phyloP scores from a whole-genome alignment of 2,888 invertebrate genomes.

The Neuroscelio doddi region DNA sequence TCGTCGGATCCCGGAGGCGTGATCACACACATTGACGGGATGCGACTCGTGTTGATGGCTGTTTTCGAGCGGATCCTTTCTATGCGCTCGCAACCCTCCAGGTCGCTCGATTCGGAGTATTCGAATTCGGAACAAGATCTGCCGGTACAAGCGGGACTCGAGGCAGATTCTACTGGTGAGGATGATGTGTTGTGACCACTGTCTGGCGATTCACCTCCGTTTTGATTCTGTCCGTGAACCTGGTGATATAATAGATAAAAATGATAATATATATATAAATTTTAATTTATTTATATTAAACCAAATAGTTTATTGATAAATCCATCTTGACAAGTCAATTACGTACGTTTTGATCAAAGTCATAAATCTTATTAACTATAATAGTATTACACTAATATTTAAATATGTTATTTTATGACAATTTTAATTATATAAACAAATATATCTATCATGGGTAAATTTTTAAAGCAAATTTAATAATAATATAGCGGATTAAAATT shows the following conservation, averaged over 20 bases:
- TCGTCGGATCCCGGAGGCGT: slow-evolving; percentile 92
- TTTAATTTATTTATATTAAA: not conserved
- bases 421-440: no score
- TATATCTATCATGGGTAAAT: no score
- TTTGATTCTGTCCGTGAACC: slow-evolving; percentile 72
- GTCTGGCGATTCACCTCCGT: slow-evolving; percentile 84
- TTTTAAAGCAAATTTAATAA: no score
- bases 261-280: no score
- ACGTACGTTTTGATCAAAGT: no score
- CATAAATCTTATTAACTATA: no score
- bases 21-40: slow-evolving; percentile 94
- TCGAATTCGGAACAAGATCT: slow-evolving; percentile 85
- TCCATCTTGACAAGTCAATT: not conserved
- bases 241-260: slow-evolving; percentile 43
- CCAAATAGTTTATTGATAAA: not conserved
- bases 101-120: slow-evolving; percentile 89
- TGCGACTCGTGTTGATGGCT: slow-evolving; percentile 88
- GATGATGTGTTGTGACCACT: slow-evolving; percentile 88
- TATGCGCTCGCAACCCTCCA: slow-evolving; percentile 90
- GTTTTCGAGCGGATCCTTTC: slow-evolving; percentile 90
- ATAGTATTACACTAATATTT: no score
- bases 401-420: no score
- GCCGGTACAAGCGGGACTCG: slow-evolving; percentile 80
- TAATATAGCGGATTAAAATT: no score
- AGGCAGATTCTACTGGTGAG: slow-evolving; percentile 84